A percentile compares a stretch with the other conserved stretches of the same genome.
These are phyloP conservation scores for Plemyria rubiginata DNA, from an alignment of 2,888 invertebrate species.

Conservation along the genomic window DNA sequence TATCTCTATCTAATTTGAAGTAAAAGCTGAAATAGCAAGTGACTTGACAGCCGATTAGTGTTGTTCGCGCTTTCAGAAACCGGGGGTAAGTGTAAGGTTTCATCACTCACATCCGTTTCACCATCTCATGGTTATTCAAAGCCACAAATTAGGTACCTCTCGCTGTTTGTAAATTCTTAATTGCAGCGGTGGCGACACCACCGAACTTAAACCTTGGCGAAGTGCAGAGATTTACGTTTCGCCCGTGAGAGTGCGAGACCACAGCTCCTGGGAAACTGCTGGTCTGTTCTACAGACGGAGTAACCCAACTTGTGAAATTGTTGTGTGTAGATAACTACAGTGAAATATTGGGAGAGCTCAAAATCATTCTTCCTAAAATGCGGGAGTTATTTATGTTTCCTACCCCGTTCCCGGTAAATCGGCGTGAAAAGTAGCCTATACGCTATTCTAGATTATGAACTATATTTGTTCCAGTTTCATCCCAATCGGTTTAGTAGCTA, in stretches of 20 bases:
- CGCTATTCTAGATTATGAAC: no score
- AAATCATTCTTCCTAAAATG: no score
- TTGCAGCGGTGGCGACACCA: conserved; percentile 32
- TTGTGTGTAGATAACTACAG: not conserved
- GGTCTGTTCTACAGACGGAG: conserved; percentile 4
- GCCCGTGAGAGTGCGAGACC: conserved; percentile 43
- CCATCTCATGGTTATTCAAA: conserved; percentile 36
- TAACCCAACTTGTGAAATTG: not conserved
- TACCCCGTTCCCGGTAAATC: no score
- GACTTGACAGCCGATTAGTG: no score
- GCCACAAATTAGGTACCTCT: conserved; percentile 35
- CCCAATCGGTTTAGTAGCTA: no score
- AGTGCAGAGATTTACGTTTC: conserved; percentile 54
- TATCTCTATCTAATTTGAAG: no score
- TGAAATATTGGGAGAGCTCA: no score
- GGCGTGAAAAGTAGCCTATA: no score
- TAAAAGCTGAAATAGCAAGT: no score
- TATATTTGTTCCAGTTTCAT: no score
- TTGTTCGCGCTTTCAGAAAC: no score
- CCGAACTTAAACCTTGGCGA: conserved; percentile 33
- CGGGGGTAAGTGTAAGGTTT: conserved; percentile 12
- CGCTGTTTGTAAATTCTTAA: conserved; percentile 37
- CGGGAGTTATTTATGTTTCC: no score
- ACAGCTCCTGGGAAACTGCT: conserved; percentile 7
- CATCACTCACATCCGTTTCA: conserved; percentile 16